Evolutionary conservation across 2,797 vertebrate genomes (phyloP), one percentile per base, ranked within the genome.

Genomic region (Lagorchestes hirsutus): DNA sequence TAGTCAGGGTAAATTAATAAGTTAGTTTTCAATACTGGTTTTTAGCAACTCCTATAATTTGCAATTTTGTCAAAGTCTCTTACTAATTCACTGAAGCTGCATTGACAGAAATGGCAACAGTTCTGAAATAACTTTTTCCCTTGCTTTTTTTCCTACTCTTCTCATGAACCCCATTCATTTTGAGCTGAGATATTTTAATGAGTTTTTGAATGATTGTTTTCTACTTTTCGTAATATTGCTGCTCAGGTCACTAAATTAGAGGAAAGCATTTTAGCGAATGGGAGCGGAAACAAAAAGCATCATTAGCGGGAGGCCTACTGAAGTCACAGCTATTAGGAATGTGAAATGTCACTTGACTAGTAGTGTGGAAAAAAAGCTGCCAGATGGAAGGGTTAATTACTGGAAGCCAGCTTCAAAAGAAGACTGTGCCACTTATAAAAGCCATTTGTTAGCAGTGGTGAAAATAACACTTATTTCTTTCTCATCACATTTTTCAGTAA

Each of bases 181-280:
- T 54, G 16, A 12, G 0, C 31, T 40, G 95, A 98, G 91, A 96
- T 40, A 95, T 98, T 98, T 98, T 98, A 98, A 98, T 98, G 96
- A 98, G 95, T 90, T 98, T 98, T 97, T 96, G 90, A 97, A 93
- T 96, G 13, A 97, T 95, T 98, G 56, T 98, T 98, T 98, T 97
- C 95, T 95, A 90, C 95, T 97, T 95, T 96, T 97, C 93, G 93
- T 98, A 97, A 92, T 97, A 97, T 96, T 94, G 95, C 40, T 74
- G 87, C 56, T 95, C 93, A 95, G 93, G 95, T 97, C 92, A 97
- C 96, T 97, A 95, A 98, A 98, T 98, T 95, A 97, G 93, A 97
- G 62, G 92, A 97, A 90, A 94, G 91, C 40, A 8, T 97, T 98
- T 94, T 95, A 92, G 94, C 28, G 92, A 94, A 90, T 90, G 62